Conservation (phyloP, 1,140 invertebrate species). For the Leptinotarsa lineolata region DNA sequence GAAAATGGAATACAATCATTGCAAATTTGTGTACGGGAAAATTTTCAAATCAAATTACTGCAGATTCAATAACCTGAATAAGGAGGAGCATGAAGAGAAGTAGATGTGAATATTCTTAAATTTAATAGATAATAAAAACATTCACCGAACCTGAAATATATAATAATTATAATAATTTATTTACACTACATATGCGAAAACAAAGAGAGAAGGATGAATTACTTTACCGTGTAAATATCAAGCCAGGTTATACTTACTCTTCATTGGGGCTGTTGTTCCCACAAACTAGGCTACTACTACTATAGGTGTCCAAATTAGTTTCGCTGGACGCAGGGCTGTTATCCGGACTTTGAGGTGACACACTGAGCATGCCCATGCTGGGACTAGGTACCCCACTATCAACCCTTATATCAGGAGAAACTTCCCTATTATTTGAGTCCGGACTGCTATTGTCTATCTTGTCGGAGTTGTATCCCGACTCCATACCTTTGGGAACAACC, state of each 20-base stretch:
- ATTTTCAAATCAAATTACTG: no score
- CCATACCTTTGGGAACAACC: slow-evolving; percentile 58
- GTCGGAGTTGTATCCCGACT: slow-evolving; percentile 74
- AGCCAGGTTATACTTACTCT: slow-evolving; percentile 33
- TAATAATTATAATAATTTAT: no score
- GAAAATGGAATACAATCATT: no score
- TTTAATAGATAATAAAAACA: no score
- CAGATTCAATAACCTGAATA: no score
- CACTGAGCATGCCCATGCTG: slow-evolving; percentile 57
- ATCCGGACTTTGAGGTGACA: slow-evolving; percentile 46
- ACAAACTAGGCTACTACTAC: slow-evolving; percentile 52
- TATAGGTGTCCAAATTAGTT: slow-evolving; percentile 60
- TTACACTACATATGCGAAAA: no score
- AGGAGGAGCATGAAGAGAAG: no score
- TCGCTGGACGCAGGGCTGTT: slow-evolving; percentile 62
- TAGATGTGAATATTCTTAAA: no score
- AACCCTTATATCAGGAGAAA: slow-evolving; percentile 41
- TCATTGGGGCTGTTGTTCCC: slow-evolving; percentile 45
- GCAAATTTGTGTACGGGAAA: no score
- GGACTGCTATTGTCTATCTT: slow-evolving; percentile 58
- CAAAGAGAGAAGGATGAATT: no score
- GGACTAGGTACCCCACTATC: slow-evolving; percentile 64
- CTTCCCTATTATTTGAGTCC: slow-evolving; percentile 44
- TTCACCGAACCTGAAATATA: no score
- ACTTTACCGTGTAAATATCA: no score